phyloP scores from a whole-genome alignment of 2,797 vertebrate species.

The Psittacula echo region DNA sequence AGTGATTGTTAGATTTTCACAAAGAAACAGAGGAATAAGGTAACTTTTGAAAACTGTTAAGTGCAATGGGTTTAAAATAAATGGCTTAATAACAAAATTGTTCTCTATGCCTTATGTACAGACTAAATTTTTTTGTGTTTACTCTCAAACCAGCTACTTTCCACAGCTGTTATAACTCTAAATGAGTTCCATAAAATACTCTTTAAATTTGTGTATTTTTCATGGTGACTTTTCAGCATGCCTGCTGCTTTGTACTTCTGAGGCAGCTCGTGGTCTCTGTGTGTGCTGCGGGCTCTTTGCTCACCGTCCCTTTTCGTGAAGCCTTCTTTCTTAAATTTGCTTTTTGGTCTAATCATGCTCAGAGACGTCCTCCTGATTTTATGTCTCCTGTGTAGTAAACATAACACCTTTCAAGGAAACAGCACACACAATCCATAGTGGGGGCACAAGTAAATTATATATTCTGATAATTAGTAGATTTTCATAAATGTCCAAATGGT shows the following conservation, averaged over 20 bases:
- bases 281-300: rapidly evolving
- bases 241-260: not conserved
- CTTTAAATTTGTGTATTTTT: not conserved
- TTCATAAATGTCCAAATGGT: not conserved
- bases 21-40: not conserved
- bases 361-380: not conserved
- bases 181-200: not conserved
- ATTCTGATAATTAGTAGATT: not conserved
- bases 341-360: not conserved
- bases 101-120: rapidly evolving
- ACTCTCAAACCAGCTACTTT: not conserved
- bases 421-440: not conserved
- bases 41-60: not conserved
- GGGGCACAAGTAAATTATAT: not conserved
- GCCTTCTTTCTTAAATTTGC: not conserved
- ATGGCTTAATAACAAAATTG: not conserved
- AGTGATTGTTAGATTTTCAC: not conserved
- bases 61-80: not conserved
- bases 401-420: not conserved
- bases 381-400: rapidly evolving
- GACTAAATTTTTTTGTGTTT: not conserved
- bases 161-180: not conserved
- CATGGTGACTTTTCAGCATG: not conserved
- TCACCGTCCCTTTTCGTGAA: not conserved
- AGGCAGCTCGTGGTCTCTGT: not conserved